Evolutionary conservation across 2,888 invertebrate species (phyloP).

Genomic region (Pomacea canaliculata): DNA sequence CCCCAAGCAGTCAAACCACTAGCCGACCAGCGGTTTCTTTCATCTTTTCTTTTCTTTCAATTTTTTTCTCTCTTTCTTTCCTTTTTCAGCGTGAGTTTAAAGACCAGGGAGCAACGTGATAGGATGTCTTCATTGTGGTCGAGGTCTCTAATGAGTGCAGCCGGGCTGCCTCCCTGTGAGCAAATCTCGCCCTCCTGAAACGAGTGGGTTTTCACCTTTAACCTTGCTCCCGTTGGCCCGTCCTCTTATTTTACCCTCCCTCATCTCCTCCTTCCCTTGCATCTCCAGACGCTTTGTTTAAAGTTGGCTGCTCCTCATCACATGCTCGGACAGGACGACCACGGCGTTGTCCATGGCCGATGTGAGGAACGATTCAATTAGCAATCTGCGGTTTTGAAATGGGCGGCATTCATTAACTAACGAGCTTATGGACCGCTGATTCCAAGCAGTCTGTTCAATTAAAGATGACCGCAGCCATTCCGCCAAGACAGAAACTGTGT

Average conservation of each 20-base stretch:
- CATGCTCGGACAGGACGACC: neutral
- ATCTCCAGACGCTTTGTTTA: neutral
- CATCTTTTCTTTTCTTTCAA: neutral
- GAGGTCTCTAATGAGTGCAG: conserved; percentile 4
- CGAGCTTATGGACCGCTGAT: neutral
- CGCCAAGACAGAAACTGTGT: too few species aligned
- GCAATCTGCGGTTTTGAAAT: neutral
- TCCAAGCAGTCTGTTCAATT: too few species aligned
- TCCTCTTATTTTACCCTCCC: neutral
- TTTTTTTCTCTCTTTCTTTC: conserved; percentile 3
- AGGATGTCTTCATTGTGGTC: conserved; percentile 13
- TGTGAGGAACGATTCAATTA: too few species aligned
- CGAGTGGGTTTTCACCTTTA: neutral
- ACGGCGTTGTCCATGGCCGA: too few species aligned
- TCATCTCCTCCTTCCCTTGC: neutral
- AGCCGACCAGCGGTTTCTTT: too few species aligned
- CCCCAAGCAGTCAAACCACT: too few species aligned
- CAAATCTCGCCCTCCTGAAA: too few species aligned
- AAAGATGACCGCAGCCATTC: too few species aligned
- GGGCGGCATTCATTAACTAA: neutral
- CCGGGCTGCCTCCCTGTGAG: too few species aligned
- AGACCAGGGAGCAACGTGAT: conserved; percentile 6
- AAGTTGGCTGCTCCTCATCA: neutral
- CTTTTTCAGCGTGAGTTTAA: neutral
- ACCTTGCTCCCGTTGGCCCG: neutral